Evolutionary conservation across 2,797 vertebrate genomes (phyloP).

Genomic region (Eremophila alpestris): DNA sequence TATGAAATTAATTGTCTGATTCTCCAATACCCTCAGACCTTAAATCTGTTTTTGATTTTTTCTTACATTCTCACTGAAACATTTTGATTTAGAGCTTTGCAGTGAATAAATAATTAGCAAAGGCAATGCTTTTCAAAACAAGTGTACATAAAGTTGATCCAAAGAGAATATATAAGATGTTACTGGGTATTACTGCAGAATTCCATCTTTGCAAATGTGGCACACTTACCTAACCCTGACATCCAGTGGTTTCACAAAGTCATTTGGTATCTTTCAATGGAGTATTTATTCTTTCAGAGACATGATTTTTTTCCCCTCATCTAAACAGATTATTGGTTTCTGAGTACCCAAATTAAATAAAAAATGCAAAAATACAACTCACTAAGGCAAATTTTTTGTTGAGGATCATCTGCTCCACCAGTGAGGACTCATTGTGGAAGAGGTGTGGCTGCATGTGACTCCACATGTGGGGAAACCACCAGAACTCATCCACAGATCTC

Average conservation of each 20-base stretch:
- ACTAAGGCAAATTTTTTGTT: constrained; percentile 97
- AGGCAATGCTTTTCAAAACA: not conserved
- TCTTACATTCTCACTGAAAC: not conserved
- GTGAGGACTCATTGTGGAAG: constrained; percentile 93
- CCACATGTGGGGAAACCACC: constrained; percentile 99
- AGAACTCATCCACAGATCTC: constrained; percentile 91
- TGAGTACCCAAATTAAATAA: not conserved
- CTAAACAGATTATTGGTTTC: not conserved
- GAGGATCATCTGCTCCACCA: constrained; percentile 96
- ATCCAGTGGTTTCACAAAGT: not conserved
- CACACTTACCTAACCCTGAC: not conserved
- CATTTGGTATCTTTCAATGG: not conserved
- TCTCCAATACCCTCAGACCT: not conserved
- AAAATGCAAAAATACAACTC: constrained; percentile 61
- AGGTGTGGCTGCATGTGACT: constrained; percentile 98
- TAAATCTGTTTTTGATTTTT: not conserved
- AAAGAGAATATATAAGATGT: not conserved
- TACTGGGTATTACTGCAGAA: not conserved
- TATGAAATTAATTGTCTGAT: not conserved
- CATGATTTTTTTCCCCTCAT: not conserved
- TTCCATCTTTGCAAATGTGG: not conserved
- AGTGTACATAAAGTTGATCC: not conserved
- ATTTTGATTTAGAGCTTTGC: not conserved
- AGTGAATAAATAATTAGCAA: not conserved
- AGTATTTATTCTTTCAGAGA: not conserved